Evolutionary conservation across 1,140 invertebrate species (phyloP).

Genomic region (Eupristina koningsbergeri): DNA sequence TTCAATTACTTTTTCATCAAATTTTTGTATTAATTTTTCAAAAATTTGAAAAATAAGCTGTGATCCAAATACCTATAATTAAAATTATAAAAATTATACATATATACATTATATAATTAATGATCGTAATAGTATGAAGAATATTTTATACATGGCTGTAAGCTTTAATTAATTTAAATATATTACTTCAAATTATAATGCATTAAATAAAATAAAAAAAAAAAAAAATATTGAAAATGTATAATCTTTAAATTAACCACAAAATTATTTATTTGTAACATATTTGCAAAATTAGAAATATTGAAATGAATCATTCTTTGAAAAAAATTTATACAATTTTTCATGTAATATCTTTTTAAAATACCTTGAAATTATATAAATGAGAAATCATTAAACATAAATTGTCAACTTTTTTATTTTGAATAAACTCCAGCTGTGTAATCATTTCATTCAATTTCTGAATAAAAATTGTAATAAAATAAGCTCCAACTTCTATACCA

Average conservation of each 20-base stretch:
- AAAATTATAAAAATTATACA: not conserved
- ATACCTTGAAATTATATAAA: conserved; percentile 93
- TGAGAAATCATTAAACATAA: conserved; percentile 84
- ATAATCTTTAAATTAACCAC: too few species aligned
- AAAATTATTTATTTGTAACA: too few species aligned
- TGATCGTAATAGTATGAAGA: too few species aligned
- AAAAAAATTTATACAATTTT: too few species aligned
- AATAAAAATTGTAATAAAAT: conserved; percentile 82
- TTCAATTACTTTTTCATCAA: conserved; percentile 89
- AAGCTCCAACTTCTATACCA: conserved; percentile 90
- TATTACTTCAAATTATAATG: too few species aligned
- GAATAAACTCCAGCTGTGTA: conserved; percentile 73
- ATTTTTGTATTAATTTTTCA: conserved; percentile 75
- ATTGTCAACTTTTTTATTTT: conserved; percentile 91
- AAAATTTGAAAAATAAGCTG: conserved; percentile 86
- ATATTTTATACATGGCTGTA: too few species aligned
- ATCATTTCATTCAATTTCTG: conserved; percentile 79
- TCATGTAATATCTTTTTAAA: not conserved
- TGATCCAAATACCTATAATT: conserved; percentile 80
- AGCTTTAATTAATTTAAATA: too few species aligned
- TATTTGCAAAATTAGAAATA: too few species aligned
- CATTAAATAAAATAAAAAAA: too few species aligned
- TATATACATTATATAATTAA: not conserved
- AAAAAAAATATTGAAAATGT: too few species aligned
- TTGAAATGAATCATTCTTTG: too few species aligned